phyloP scores from a whole-genome alignment of 2,888 invertebrate species.

The Furcula furcula region DNA sequence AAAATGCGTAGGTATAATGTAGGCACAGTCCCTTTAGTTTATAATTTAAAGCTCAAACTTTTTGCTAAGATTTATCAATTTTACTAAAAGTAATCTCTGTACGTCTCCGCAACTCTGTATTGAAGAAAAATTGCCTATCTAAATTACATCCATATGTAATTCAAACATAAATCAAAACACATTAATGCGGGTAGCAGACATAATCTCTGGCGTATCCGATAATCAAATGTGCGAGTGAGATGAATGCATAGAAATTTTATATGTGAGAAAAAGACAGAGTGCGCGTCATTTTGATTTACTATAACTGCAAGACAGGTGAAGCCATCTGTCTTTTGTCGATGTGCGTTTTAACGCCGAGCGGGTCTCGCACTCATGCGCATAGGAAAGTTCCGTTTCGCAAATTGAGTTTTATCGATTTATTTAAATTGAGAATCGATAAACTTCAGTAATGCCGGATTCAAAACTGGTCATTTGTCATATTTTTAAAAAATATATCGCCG shows the following conservation, averaged over 20 bases:
- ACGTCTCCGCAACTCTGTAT: constrained; percentile 3
- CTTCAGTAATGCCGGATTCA: too few relatives aligned
- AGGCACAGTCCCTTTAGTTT: too few relatives aligned
- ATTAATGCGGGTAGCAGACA: constrained; percentile 55
- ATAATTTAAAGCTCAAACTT: too few relatives aligned
- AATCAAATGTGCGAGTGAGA: constrained; percentile 43
- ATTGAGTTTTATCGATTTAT: constrained; percentile 7
- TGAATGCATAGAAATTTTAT: constrained; percentile 8
- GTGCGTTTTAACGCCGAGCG: constrained; percentile 32
- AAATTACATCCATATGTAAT: constrained; percentile 36
- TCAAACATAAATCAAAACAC: constrained; percentile 57
- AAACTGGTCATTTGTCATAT: too few relatives aligned
- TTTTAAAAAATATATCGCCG: too few relatives aligned
- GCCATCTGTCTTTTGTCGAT: constrained; percentile 46
- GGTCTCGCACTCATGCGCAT: constrained; percentile 13
- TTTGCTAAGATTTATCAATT: too few relatives aligned
- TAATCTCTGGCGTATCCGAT: constrained; percentile 39
- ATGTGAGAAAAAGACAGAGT: constrained; percentile 23
- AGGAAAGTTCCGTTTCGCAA: constrained; percentile 10
- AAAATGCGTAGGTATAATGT: too few relatives aligned
- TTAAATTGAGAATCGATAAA: neutral
- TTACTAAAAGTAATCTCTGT: neutral
- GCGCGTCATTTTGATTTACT: constrained; percentile 60
- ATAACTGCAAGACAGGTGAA: constrained; percentile 42
- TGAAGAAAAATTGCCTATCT: constrained; percentile 30